Evolutionary conservation across 2,113 vertebrate genomes (phyloP).

Genomic region (Chlamydotis undulata): DNA sequence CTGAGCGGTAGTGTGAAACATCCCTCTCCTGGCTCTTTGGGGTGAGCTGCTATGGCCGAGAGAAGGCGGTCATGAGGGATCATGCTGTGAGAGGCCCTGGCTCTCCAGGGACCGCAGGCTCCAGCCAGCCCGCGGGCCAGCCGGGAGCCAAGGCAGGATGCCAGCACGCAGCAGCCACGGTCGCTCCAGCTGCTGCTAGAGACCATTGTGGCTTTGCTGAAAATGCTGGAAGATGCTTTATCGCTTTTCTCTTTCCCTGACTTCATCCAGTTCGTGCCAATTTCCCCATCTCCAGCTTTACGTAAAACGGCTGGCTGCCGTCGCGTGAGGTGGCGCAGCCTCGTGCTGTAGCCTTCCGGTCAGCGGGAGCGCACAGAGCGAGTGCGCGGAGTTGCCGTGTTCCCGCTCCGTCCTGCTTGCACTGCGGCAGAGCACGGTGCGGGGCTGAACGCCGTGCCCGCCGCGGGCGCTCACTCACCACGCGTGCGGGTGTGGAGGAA

Average conservation of each 20-base stretch:
- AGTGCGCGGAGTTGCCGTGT: rapidly evolving
- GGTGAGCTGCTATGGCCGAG: neutral
- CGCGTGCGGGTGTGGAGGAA: neutral
- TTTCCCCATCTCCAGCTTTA: neutral
- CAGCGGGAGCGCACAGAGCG: rapidly evolving
- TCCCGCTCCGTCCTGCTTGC: rapidly evolving
- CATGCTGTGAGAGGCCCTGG: neutral
- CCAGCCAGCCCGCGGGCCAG: neutral
- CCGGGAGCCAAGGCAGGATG: rapidly evolving
- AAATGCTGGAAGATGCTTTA: too few relatives aligned
- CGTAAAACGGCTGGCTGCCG: neutral
- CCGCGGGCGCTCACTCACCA: neutral
- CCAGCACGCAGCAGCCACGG: rapidly evolving
- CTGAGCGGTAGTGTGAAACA: neutral
- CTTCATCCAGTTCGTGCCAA: neutral
- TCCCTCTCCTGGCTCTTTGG: neutral
- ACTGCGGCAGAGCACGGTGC: neutral
- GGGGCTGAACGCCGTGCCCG: rapidly evolving
- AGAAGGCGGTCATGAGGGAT: neutral
- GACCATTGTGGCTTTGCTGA: neutral
- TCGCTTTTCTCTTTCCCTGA: neutral
- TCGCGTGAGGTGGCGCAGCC: neutral
- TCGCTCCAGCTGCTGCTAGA: neutral
- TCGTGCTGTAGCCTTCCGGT: rapidly evolving
- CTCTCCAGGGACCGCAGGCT: neutral